Evolutionary conservation across 1,140 invertebrate genomes (phyloP).

Genomic region (Drosophila pruinosa): DNA sequence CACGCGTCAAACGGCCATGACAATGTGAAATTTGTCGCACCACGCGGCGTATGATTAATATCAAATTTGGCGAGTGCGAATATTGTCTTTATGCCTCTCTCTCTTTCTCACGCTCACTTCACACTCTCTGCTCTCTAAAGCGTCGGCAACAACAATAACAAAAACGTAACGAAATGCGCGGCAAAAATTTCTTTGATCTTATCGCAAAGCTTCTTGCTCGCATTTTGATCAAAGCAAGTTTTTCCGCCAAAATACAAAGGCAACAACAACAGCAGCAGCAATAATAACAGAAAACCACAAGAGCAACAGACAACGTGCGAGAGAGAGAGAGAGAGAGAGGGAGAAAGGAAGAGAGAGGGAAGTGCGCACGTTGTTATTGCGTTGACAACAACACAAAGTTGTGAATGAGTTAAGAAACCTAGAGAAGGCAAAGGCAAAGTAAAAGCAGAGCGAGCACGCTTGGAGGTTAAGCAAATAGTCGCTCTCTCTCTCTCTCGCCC

Average conservation of each 20-base stretch:
- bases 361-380: conserved; percentile 18
- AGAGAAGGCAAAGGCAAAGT: background rate
- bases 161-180: conserved; percentile 75
- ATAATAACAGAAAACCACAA: conserved; percentile 10
- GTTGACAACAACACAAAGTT: conserved; percentile 36
- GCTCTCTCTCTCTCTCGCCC: background rate
- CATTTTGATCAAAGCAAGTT: conserved; percentile 83
- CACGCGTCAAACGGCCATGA: conserved; percentile 71
- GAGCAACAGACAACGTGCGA: conserved; percentile 5
- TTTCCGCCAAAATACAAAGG: conserved; percentile 80
- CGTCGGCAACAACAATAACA: conserved; percentile 33
- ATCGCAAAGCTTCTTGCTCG: conserved; percentile 83
- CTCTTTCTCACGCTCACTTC: conserved; percentile 17
- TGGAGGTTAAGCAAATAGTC: background rate
- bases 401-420: conserved; percentile 34
- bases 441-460: background rate
- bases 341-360: conserved; percentile 7
- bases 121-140: conserved; percentile 13
- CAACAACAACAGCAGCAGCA: conserved; percentile 37
- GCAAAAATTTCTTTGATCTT: conserved; percentile 83
- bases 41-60: conserved; percentile 74
- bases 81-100: conserved; percentile 45
- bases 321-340: conserved; percentile 5
- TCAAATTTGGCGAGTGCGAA: conserved; percentile 35
- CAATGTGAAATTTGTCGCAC: conserved; percentile 64